Base-by-base conservation (phyloP, 2,888 invertebrate genomes). In the Pteria penguin region DNA sequence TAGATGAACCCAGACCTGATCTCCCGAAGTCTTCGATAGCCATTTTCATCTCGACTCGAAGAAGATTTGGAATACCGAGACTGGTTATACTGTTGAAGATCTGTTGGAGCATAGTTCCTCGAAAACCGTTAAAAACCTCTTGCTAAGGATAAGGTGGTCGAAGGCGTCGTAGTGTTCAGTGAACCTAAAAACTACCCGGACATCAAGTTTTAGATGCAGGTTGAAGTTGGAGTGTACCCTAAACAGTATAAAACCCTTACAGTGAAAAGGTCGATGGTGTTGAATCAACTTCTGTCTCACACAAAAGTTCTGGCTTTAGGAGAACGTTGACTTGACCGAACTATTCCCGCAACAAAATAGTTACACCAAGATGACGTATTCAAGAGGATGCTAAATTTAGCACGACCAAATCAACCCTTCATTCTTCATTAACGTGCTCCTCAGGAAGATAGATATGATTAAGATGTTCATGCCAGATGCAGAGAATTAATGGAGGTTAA, bases 201-300 rank as follows among this genome's bases (percentile, higher is more conserved):
- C 8, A 22, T 57, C 8, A 22, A 57, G 11, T 1, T 57, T 22
- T 22, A 14, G 8, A 31, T 57, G 57, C 32, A 68, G 22, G 32
- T 68, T 18, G 68, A 55, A 1, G 57, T 68, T 3, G 68, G 68
- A 32, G n/a, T 68, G 4, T 22, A 68, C 33, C 68, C 57, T 14
- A 68, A 68, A 33, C 55, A 24, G 29, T n/a, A 4, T 14, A 33
- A 32, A 18, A 55, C 4, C 1, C 0, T 55, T 5, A 32, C 54
- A 5, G 26, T 11, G 2, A 11, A 57, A 22, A 2, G 29, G 2
- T 31, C 31, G 3, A 57, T 32, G 4, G 32, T 57, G 2, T 31
- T 31, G 26, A 55, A 31, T 5, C 24, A 32, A 14, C 22, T 68
- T 8, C 18, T 54, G 22, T 31, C 57, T 3, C 29, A 68, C 33